Evolutionary conservation across 2,888 invertebrate species (phyloP), one percentile per base, ranked within the genome.

Genomic region (Luperina testacea): DNA sequence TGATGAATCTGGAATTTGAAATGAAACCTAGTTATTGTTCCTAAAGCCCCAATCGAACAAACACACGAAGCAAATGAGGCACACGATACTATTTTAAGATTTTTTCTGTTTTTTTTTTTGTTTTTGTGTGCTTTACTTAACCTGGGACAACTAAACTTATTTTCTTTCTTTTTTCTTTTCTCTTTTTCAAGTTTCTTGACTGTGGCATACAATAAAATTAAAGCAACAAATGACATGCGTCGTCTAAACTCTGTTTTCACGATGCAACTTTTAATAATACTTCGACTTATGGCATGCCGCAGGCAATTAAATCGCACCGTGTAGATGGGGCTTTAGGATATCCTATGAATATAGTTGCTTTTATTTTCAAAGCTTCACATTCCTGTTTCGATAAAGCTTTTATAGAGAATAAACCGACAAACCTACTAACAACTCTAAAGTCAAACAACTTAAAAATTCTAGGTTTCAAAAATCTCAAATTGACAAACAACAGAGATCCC

Each of bases 1-100:
- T 70, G 42, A 38, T 15, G 8, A 24, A 61, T 24, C 51, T 77
- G 27, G 68, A 68, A 15, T 38, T 68, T 24, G 68, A 15, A 15
- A 7, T 72, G n/a, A 17, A 9, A 80, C 5, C 71, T 24, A 71
- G 32, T 32, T 80, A 53, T 57, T 69, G n/a, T 80, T 45, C 9
- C 3, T 8, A 53, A 15, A 53, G 20, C 53, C 53, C 0, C 53
- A 53, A 24, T 53, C 20, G 7, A 8, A 53, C 53, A 24, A 57
- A 57, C 24, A 57, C 57, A 57, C 24, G 3, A 24, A 3, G 57
- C 57, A 24, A 24, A 24, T 57, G 57, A 57, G 24, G 24, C 9
- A 57, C 8, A 24, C 3, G 24, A 57, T 57, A 57, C 57, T 24
- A 3, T 57, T 24, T 9, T 57, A 8, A 53, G 20, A 53, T 53